Evolutionary conservation across 1,140 invertebrate species (phyloP).

Genomic region (Drosophila oshimai): DNA sequence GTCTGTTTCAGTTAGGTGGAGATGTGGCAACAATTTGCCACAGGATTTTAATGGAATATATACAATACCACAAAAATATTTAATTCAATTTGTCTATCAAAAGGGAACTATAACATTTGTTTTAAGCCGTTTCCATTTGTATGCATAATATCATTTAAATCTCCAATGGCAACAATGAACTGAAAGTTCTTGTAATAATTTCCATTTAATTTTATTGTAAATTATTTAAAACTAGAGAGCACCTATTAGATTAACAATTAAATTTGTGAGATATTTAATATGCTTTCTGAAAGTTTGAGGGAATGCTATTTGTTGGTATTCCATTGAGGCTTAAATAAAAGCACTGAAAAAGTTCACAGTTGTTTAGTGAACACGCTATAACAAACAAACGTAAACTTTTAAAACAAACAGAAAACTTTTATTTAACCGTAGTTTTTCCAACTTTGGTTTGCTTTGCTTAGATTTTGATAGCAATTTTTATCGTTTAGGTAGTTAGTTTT

Average conservation of each 20-base stretch:
- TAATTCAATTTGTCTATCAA: constrained; percentile 62
- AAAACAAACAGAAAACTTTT: not conserved
- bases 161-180: not conserved
- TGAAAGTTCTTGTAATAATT: not conserved
- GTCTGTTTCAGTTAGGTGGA: constrained; percentile 3
- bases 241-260: not conserved
- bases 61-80: constrained; percentile 59
- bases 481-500: no score
- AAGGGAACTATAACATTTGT: constrained; percentile 3
- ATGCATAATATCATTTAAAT: not conserved
- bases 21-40: constrained; percentile 56
- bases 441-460: not conserved
- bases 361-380: not conserved
- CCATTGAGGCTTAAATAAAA: not conserved
- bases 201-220: not conserved
- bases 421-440: not conserved
- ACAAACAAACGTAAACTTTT: not conserved
- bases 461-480: no score
- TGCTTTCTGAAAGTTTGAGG: not conserved
- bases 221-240: not conserved
- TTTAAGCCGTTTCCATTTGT: not conserved
- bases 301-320: not conserved
- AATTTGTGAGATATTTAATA: not conserved
- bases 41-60: constrained; percentile 72
- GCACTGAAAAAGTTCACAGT: not conserved